Evolutionary conservation across 2,797 vertebrate species (phyloP), one percentile per base, ranked within the genome.

Genomic region (Ciconia nigra): DNA sequence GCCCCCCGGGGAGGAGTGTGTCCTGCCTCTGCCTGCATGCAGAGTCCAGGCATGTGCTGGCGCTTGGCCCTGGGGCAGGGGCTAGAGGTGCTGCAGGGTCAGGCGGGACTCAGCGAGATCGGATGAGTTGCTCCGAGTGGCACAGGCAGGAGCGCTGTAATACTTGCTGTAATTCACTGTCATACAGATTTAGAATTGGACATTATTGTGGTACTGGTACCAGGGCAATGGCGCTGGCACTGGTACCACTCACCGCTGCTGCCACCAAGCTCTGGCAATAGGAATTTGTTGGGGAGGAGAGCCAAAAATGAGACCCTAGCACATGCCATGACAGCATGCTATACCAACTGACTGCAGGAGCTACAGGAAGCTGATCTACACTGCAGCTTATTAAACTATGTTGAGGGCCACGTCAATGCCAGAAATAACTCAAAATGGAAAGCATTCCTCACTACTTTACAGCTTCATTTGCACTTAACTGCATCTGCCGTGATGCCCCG

Each of bases 101-200:
- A 55, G 21, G 19, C 0, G 2, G 35, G 33, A 58, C 65, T 33
- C 19, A 5, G 37, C 3, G 3, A 86, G 29, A 29, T 44, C 0
- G 0, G 26, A 17, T 35, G 28, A 13, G 13, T 14, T 59, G 26
- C 22, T n/a, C 47, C 63, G 83, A 26, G 19, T 49, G 47, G 37
- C 22, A 25, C 25, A 87, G 73, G 47, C 2, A 12, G 59, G 37
- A 82, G 35, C 31, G 47, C 57, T 54, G 62, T 8, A 24, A 76
- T 28, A 41, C 52, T 76, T 21, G 10, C 54, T 78, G 29, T 9
- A 57, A 54, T n/a, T 73, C 71, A 37, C 46, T n/a, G 55, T 12
- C 76, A 87, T 63, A 37, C 25, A 59, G 55, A 44, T 70, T 49
- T 52, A 28, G 47, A 89, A 46, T 1, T n/a, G 65, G 37, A 37